A percentile compares a stretch with the other conserved stretches of the same genome.
Conservation (phyloP, 2,113 vertebrate genomes). For the Oncorhynchus keta region DNA sequence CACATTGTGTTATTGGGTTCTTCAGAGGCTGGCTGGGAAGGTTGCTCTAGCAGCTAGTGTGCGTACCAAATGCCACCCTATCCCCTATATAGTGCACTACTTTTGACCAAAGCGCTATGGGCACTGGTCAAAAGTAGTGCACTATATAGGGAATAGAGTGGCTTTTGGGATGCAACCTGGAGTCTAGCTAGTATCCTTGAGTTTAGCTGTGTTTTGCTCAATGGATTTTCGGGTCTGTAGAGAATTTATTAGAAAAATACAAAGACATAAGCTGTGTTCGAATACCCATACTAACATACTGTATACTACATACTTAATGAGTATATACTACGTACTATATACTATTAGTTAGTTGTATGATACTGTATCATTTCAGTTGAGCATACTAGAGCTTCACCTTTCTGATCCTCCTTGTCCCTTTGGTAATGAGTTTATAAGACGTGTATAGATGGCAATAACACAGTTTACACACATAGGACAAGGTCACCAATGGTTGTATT, state of each 20-base stretch:
- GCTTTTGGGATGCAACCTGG: neutral
- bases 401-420: too few species aligned
- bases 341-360: too few species aligned
- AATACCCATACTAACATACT: too few species aligned
- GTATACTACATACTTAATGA: too few species aligned
- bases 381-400: too few species aligned
- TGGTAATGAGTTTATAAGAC: neutral
- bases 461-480: neutral
- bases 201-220: slow-evolving; percentile 19
- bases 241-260: slow-evolving; percentile 43
- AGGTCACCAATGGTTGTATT: neutral
- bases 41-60: neutral
- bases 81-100: too few species aligned
- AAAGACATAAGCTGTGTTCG: neutral
- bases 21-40: slow-evolving; percentile 31
- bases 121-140: too few species aligned
- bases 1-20: slow-evolving; percentile 49
- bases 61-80: too few species aligned
- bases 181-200: slow-evolving; percentile 25
- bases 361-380: too few species aligned
- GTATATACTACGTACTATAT: too few species aligned
- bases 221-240: slow-evolving; percentile 45
- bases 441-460: neutral
- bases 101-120: too few species aligned
- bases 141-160: too few species aligned